Conservation (phyloP, 2,888 invertebrate genomes). For the Deladenus siricidicola region DNA sequence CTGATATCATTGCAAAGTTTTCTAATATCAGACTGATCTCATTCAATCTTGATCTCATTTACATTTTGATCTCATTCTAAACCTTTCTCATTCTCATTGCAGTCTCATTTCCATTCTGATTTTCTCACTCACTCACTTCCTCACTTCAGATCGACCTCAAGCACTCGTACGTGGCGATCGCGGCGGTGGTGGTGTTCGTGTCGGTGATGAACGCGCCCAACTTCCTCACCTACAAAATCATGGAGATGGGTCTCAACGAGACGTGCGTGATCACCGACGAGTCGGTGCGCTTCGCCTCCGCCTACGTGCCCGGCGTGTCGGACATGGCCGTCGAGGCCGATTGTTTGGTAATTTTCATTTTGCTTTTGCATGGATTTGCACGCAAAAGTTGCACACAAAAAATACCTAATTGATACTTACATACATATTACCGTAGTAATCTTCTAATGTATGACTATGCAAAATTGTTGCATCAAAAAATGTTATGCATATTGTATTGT, state of each 20-base stretch:
- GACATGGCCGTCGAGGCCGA: constrained; percentile 43
- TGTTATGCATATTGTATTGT: no score
- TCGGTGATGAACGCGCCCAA: constrained; percentile 46
- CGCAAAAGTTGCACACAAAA: no score
- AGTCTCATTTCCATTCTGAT: background rate
- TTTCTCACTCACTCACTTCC: background rate
- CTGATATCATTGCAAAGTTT: no score
- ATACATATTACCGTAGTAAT: no score
- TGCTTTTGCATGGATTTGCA: no score
- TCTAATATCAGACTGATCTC: no score
- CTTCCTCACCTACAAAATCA: constrained; percentile 50
- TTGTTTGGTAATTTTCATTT: constrained; percentile 20
- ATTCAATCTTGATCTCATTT: no score
- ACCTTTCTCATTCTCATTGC: no score
- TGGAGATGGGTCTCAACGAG: constrained; percentile 36
- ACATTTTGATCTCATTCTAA: no score
- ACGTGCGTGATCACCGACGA: constrained; percentile 35
- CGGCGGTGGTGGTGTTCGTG: constrained; percentile 38
- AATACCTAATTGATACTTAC: no score
- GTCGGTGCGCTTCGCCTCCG: constrained; percentile 24
- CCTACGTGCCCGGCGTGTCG: constrained; percentile 49
- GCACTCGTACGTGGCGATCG: constrained; percentile 49
- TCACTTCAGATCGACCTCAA: constrained; percentile 38
- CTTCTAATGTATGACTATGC: no score
- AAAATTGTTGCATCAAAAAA: no score